phyloP scores from a whole-genome alignment of 2,888 invertebrate genomes.

The Melanostoma mellinum region DNA sequence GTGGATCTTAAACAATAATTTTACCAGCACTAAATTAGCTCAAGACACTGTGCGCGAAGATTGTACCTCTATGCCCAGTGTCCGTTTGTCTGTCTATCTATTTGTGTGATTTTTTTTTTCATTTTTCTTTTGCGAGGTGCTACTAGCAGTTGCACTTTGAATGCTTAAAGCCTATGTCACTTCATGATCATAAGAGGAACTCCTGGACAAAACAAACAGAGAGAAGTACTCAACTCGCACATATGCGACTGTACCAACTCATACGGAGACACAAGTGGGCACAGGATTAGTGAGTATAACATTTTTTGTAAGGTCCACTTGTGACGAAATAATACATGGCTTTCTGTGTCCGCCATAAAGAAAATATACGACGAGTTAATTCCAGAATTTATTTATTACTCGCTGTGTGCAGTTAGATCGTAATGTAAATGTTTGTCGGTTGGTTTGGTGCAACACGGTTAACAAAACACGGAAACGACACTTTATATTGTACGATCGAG shows the following conservation, averaged over 20 bases:
- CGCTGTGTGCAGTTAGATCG: constrained; percentile 67
- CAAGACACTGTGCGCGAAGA: constrained; percentile 49
- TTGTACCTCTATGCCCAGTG: constrained; percentile 1
- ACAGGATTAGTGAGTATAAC: constrained; percentile 76
- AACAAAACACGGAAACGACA: constrained; percentile 65
- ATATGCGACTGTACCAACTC: constrained; percentile 1
- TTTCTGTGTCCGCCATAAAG: constrained; percentile 82
- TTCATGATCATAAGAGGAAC: constrained; percentile 39
- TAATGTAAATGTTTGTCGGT: constrained; percentile 42
- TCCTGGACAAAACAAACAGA: constrained; percentile 49
- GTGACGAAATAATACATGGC: constrained; percentile 82
- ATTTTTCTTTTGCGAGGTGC: constrained; percentile 27
- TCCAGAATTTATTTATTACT: constrained; percentile 81
- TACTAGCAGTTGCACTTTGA: constrained; percentile 36
- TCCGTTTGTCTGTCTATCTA: constrained; percentile 17
- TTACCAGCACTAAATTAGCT: constrained; percentile 65
- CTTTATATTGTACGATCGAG: constrained; percentile 7
- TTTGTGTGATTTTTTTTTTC: constrained; percentile 6
- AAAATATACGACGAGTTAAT: constrained; percentile 82
- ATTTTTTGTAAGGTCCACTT: constrained; percentile 81
- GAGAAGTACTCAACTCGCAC: neutral
- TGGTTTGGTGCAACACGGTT: constrained; percentile 29
- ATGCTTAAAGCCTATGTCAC: constrained; percentile 13
- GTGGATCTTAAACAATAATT: constrained; percentile 72
- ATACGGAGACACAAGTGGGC: constrained; percentile 10